These are phyloP conservation scores for Pseudorhiza aurosa DNA, from an alignment of 30 jellyfish, hydroid and myxozoan genomes.

Conservation along the genomic window DNA sequence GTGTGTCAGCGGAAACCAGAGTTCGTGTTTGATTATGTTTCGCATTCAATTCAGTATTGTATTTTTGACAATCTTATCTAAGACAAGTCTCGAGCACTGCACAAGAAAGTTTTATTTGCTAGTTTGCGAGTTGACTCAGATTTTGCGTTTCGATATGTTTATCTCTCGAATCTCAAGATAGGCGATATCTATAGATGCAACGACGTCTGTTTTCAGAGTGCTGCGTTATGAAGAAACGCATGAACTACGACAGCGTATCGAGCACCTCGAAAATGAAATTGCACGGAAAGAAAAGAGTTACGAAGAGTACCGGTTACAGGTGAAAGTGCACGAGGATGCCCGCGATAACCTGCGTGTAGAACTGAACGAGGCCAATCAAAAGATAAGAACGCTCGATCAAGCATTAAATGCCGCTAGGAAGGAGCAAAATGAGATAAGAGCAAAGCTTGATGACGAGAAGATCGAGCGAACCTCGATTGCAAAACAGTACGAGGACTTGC, in stretches of 20 bases:
- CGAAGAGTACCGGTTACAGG: slow-evolving; percentile 62
- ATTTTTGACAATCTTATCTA: too few relatives aligned
- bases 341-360: slow-evolving; percentile 66
- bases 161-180: too few relatives aligned
- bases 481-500: slow-evolving; percentile 61
- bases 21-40: too few relatives aligned
- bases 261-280: slow-evolving; percentile 50
- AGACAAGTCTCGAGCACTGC: too few relatives aligned
- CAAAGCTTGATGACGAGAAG: slow-evolving; percentile 40
- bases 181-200: not conserved
- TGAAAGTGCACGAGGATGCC: slow-evolving; percentile 68
- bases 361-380: slow-evolving; percentile 55
- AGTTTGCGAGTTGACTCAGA: too few relatives aligned
- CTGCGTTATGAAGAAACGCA: slow-evolving; percentile 79
- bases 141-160: too few relatives aligned
- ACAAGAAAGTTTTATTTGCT: too few relatives aligned
- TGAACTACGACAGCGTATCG: slow-evolving; percentile 47
- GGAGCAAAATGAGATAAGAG: slow-evolving; percentile 43
- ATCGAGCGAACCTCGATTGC: slow-evolving; percentile 47
- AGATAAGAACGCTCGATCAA: slow-evolving; percentile 37
- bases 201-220: slow-evolving; percentile 7
- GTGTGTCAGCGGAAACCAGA: too few relatives aligned
- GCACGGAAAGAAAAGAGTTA: slow-evolving; percentile 62
- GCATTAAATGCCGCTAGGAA: slow-evolving; percentile 11
- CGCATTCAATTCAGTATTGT: too few relatives aligned